Evolutionary conservation across 2,797 vertebrate species (phyloP), one percentile per base, ranked within the genome.

Genomic region (Myotis planiceps): DNA sequence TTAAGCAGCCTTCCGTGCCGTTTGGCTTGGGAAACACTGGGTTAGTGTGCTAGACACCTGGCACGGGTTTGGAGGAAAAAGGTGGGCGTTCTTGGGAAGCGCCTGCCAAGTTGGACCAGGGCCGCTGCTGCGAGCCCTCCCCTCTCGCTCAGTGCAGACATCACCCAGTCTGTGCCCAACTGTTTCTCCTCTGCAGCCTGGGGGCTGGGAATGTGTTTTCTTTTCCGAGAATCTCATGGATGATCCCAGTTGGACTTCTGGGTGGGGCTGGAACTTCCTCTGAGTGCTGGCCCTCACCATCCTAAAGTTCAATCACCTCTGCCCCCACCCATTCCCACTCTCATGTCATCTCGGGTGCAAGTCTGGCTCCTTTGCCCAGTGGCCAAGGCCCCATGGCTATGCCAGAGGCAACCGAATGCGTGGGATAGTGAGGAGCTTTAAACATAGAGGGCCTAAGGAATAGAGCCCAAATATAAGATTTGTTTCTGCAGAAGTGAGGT

Each of bases 1-100:
- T 88, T 65, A 82, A 96, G 95, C 95, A 71, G 85, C 34, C 90
- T 93, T 96, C 94, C 92, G 34, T 72, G 92, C 34, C 49, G 0
- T 58, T 75, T 88, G 90, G 95, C 95, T 68, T 49, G 60, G 88
- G 87, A 94, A 96, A 97, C 97, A 97, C 96, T 96, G 81, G 34
- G 63, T 84, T 65, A 96, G 95, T 97, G 95, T 96, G 78, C 68
- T 45, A 14, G 95, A 39, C 92, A 71, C 93, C 88, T 96, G 97
- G 97, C 90, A 21, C 2, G 63, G 78, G 23, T 66, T 94, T 27
- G 81, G 78, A 55, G 90, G 95, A 23, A 88, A 88, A 71, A 92
- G 76, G 95, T 76, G 74, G 92, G 69, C 34, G 37, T 90, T 96
- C 29, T 23, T 3, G 45, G 76, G 80, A 39, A 16, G 27, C 2